Percentiles rank a stretch among this genome's conserved stretches.
phyloP scores from a whole-genome alignment of 2,113 vertebrate species.

The Melanostigma gelatinosum region DNA sequence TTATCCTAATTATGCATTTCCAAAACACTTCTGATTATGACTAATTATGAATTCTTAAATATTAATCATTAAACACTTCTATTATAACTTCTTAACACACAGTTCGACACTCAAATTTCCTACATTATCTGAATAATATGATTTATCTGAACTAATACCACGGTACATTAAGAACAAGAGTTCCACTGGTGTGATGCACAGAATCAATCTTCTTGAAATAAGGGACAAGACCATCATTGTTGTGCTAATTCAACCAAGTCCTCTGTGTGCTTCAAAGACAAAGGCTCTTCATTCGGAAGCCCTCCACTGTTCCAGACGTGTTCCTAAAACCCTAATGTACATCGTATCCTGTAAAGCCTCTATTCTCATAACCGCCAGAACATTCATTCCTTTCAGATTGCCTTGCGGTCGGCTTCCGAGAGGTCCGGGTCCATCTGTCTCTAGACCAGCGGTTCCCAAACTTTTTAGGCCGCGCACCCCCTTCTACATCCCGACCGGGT shows the following conservation, averaged over 20 bases:
- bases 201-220: background rate
- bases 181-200: background rate
- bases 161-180: background rate
- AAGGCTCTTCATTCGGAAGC: constrained; percentile 2
- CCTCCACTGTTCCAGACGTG: constrained; percentile 2
- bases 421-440: constrained; percentile 51
- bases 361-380: constrained; percentile 64
- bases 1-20: too few relatives aligned
- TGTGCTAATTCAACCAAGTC: constrained; percentile 12
- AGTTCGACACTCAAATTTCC: too few relatives aligned
- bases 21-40: too few relatives aligned
- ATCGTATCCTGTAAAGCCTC: constrained; percentile 60
- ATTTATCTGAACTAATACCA: background rate
- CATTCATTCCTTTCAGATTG: constrained; percentile 57
- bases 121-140: too few relatives aligned
- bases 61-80: too few relatives aligned
- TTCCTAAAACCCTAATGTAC: constrained; percentile 22
- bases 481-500: too few relatives aligned
- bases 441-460: too few relatives aligned
- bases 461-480: too few relatives aligned
- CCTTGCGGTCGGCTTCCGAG: constrained; percentile 51
- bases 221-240: background rate
- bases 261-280: constrained; percentile 16
- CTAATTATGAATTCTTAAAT: too few relatives aligned
- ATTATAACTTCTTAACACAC: too few relatives aligned